Conservation (phyloP, 2,113 vertebrate genomes). For the Gulo gulo region DNA sequence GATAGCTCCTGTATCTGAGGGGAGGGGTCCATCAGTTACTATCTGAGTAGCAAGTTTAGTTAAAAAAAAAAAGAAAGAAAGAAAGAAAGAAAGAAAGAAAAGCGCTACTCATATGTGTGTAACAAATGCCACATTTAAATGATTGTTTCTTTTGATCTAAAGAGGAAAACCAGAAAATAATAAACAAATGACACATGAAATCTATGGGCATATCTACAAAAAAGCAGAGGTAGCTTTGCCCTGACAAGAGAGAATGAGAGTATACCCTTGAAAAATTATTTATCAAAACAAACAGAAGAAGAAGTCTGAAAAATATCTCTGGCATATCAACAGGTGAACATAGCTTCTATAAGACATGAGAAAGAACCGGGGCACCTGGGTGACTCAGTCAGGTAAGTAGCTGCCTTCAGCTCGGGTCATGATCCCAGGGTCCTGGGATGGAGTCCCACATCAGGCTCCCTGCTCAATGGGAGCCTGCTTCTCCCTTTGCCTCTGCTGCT, state of each 20-base stretch:
- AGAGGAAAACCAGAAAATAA: background rate
- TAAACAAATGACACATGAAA: background rate
- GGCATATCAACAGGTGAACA: background rate
- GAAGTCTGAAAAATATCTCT: background rate
- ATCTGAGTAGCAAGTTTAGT: background rate
- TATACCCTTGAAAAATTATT: background rate
- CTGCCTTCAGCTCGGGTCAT: too few species aligned
- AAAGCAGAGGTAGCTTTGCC: background rate
- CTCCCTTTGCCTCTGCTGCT: too few species aligned
- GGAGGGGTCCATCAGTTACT: background rate
- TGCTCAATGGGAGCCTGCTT: background rate
- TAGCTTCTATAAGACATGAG: background rate
- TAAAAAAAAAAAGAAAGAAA: background rate
- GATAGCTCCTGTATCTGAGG: background rate
- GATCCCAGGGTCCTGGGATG: background rate
- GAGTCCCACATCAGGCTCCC: background rate
- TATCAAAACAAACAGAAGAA: background rate
- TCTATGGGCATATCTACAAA: background rate
- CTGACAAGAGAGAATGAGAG: background rate
- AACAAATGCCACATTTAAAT: background rate
- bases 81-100: too few species aligned
- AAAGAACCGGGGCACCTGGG: background rate
- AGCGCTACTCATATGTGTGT: background rate
- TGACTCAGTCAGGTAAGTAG: background rate
- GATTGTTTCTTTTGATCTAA: background rate